Conservation (phyloP, 2,888 invertebrate genomes). For the Drosophila incognita region DNA sequence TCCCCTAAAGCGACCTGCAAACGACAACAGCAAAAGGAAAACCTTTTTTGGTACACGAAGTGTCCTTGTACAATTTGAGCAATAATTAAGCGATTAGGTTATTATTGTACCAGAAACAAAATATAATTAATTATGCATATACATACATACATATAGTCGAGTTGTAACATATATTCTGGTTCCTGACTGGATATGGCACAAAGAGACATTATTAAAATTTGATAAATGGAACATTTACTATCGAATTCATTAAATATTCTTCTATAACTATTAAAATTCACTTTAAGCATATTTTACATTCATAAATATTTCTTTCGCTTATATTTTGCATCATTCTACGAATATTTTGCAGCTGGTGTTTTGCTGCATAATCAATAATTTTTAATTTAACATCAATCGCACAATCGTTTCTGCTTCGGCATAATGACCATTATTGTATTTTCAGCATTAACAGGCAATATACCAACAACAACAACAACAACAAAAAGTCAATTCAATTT, state of each 20-base stretch:
- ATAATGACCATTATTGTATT: slow-evolving; percentile 76
- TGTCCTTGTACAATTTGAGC: background rate
- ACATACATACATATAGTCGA: background rate
- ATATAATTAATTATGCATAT: background rate
- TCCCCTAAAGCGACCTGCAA: background rate
- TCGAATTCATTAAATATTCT: background rate
- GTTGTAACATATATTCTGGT: background rate
- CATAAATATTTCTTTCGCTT: background rate
- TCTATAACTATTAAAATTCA: background rate
- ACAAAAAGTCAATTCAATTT: slow-evolving; percentile 76
- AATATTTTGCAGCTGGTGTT: slow-evolving; percentile 56
- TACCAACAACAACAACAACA: slow-evolving; percentile 36
- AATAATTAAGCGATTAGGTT: background rate
- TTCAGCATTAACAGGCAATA: slow-evolving; percentile 68
- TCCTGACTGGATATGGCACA: background rate
- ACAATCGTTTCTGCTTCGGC: slow-evolving; percentile 73
- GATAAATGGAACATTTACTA: background rate
- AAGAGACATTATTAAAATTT: background rate
- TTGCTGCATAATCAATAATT: slow-evolving; percentile 72
- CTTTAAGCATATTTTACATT: background rate
- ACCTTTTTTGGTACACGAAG: background rate
- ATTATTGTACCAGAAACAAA: background rate
- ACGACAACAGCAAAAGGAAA: background rate
- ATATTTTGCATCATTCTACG: slow-evolving; percentile 1
- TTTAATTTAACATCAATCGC: slow-evolving; percentile 78